Evolutionary conservation across 2,113 vertebrate genomes (phyloP).

Genomic region (Cyphomyrus plagiostoma): DNA sequence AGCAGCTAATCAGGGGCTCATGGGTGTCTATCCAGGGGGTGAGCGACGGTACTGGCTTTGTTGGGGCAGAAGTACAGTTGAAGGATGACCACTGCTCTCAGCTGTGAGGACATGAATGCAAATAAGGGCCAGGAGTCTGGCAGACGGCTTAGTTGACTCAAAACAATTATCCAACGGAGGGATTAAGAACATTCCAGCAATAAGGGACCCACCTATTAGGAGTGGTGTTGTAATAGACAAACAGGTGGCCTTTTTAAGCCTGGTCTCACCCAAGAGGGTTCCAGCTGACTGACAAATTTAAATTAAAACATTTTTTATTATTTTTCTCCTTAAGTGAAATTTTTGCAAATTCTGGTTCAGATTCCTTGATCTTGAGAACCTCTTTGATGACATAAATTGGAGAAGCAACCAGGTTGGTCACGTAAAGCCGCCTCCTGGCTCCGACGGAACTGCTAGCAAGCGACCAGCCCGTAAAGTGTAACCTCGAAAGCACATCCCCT

Average conservation of each 20-base stretch:
- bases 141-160: background rate
- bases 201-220: background rate
- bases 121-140: background rate
- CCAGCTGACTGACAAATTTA: background rate
- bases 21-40: background rate
- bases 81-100: background rate
- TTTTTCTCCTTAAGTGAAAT: background rate
- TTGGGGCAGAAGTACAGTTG: background rate
- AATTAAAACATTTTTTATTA: background rate
- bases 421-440: background rate
- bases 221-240: background rate
- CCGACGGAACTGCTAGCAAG: background rate
- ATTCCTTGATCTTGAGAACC: background rate
- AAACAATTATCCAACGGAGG: background rate
- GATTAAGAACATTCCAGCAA: constrained; percentile 7
- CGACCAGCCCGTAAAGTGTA: background rate
- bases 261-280: background rate
- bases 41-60: background rate
- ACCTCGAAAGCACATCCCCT: constrained; percentile 10
- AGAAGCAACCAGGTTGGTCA: background rate
- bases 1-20: background rate
- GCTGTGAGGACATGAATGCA: background rate
- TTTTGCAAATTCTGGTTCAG: background rate
- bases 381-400: background rate
- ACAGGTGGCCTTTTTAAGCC: constrained; percentile 10